phyloP scores from a whole-genome alignment of 2,888 invertebrate species.

The Scelioninae gen. 1 region DNA sequence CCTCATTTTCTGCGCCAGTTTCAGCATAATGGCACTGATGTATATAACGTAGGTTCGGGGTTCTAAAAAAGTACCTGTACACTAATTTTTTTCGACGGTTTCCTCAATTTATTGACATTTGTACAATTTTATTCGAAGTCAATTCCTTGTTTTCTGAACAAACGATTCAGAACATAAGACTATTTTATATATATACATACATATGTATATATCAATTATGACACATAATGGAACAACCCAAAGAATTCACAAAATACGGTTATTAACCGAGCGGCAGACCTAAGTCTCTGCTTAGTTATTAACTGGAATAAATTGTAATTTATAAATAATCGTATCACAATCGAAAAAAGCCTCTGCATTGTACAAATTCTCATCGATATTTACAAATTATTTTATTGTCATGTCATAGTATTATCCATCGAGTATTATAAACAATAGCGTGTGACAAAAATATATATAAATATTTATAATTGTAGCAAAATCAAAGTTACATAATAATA shows the following conservation, averaged over 20 bases:
- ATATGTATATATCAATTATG: constrained; percentile 37
- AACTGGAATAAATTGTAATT: constrained; percentile 27
- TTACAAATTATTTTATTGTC: constrained; percentile 59
- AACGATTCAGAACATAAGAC: constrained; percentile 22
- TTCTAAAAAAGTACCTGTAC: constrained; percentile 10
- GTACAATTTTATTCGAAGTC: constrained; percentile 29
- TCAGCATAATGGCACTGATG: constrained; percentile 85
- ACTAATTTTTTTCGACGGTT: too few species aligned
- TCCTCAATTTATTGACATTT: constrained; percentile 33
- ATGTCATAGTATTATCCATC: constrained; percentile 38
- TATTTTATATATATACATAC: too few species aligned
- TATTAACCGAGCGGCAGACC: constrained; percentile 19
- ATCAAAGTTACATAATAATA: constrained; percentile 33
- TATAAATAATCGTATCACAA: constrained; percentile 38
- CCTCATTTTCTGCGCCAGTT: constrained; percentile 86
- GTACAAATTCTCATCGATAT: constrained; percentile 63
- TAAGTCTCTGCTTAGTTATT: constrained; percentile 37
- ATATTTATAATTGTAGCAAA: constrained; percentile 58
- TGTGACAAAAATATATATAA: constrained; percentile 42
- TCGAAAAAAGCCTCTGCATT: constrained; percentile 51
- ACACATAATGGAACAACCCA: background rate
- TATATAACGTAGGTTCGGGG: constrained; percentile 79
- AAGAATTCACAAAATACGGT: background rate
- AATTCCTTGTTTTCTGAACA: constrained; percentile 33
- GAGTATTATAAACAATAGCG: constrained; percentile 42